A percentile compares a stretch with the other conserved stretches of the same genome.
Conservation (phyloP, 2,113 vertebrate genomes). For the Hippolais icterina region DNA sequence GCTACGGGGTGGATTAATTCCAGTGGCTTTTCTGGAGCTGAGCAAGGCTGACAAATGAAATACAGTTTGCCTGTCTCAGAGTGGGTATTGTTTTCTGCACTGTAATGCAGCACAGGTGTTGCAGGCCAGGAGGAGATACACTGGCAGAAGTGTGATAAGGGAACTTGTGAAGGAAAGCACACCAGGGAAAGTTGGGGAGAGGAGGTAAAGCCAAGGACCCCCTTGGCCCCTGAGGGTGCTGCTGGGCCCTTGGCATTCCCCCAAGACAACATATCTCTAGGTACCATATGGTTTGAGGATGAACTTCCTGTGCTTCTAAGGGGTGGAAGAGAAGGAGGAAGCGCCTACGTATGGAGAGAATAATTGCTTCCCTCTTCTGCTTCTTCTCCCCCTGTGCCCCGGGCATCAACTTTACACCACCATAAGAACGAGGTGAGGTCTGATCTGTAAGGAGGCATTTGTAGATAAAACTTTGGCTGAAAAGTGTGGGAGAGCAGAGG, state of each 20-base stretch:
- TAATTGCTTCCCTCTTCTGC: slow-evolving; percentile 50
- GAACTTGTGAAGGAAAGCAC: neutral
- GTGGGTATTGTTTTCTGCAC: slow-evolving; percentile 28
- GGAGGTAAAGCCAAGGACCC: neutral
- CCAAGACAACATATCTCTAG: slow-evolving; percentile 26
- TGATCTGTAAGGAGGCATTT: neutral
- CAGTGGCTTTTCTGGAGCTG: slow-evolving; percentile 9
- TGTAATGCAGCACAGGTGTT: slow-evolving; percentile 44
- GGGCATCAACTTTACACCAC: neutral
- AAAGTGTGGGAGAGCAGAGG: neutral
- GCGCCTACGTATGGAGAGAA: neutral
- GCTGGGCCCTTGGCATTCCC: slow-evolving; percentile 12
- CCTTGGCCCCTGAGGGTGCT: neutral
- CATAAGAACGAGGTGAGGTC: neutral
- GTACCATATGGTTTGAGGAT: slow-evolving; percentile 54
- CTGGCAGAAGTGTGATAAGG: slow-evolving; percentile 9
- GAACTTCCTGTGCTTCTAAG: slow-evolving; percentile 48
- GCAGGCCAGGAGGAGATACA: neutral
- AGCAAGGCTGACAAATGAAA: slow-evolving; percentile 23
- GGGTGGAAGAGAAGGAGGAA: slow-evolving; percentile 41
- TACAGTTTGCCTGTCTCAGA: neutral
- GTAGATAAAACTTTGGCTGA: neutral
- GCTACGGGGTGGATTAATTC: neutral
- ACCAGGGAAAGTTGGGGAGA: neutral
- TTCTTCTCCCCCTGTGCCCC: neutral